phyloP scores from a whole-genome alignment of 2,888 invertebrate genomes.

The Melinaea marsaeus region DNA sequence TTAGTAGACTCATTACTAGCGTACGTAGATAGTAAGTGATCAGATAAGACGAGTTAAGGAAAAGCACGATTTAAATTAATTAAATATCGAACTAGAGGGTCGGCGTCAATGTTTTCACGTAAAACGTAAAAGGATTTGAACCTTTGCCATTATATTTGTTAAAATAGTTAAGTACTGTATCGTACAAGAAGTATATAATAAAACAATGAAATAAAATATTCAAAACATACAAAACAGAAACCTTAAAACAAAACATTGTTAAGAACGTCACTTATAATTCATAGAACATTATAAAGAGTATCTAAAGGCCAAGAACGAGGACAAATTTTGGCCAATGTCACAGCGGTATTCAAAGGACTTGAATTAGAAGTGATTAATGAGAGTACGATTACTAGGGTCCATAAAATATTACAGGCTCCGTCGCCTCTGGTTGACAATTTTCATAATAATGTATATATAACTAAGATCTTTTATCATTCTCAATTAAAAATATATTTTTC shows the following conservation, averaged over 20 bases:
- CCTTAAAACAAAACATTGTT: neutral
- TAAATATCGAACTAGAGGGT: constrained; percentile 88
- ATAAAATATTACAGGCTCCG: constrained; percentile 46
- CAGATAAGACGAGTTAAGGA: constrained; percentile 46
- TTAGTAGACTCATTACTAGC: constrained; percentile 77
- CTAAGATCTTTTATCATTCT: neutral
- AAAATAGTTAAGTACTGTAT: too few relatives aligned
- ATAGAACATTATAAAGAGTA: constrained; percentile 30
- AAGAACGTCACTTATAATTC: constrained; percentile 18
- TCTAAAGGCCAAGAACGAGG: constrained; percentile 48
- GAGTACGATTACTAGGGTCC: constrained; percentile 48
- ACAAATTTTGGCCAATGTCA: constrained; percentile 45
- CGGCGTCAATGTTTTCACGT: constrained; percentile 91
- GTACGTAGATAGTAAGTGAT: constrained; percentile 94
- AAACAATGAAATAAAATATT: too few relatives aligned
- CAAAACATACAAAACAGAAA: constrained; percentile 5
- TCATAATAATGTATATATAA: neutral
- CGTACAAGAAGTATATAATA: too few relatives aligned
- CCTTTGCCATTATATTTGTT: too few relatives aligned
- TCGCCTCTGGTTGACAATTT: neutral
- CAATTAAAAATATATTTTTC: neutral
- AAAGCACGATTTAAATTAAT: too few relatives aligned
- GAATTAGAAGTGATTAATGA: constrained; percentile 57
- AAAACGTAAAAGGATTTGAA: too few relatives aligned
- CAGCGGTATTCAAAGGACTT: constrained; percentile 36